These are phyloP conservation scores for Diarsia brunnea DNA, from an alignment of 2,888 invertebrate genomes.

Conservation along the genomic window DNA sequence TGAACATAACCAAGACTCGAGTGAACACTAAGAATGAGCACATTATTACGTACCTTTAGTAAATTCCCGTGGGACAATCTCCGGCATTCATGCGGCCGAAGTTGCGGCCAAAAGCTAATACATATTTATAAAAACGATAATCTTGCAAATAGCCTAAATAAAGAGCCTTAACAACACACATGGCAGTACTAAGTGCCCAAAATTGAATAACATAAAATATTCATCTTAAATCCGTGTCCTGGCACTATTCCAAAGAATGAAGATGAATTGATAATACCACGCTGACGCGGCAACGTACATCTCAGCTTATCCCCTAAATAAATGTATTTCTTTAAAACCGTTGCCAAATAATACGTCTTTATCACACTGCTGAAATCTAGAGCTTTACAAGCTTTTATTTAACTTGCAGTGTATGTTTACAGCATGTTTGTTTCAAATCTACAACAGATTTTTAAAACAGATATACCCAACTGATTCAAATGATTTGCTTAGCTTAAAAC, in stretches of 20 bases:
- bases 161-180: background rate
- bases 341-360: conserved; percentile 46
- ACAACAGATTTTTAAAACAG: too few relatives aligned
- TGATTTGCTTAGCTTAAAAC: too few relatives aligned
- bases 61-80: background rate
- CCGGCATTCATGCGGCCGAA: background rate
- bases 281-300: conserved; percentile 17
- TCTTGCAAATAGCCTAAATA: background rate
- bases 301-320: conserved; percentile 21
- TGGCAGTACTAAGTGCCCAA: conserved; percentile 1
- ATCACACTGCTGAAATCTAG: conserved; percentile 24
- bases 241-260: conserved; percentile 34
- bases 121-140: background rate
- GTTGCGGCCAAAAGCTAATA: background rate
- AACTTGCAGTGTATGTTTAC: too few relatives aligned
- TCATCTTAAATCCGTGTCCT: conserved; percentile 22
- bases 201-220: conserved; percentile 40
- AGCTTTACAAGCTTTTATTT: too few relatives aligned
- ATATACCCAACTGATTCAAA: too few relatives aligned
- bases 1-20: background rate
- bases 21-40: background rate
- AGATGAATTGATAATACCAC: conserved; percentile 46
- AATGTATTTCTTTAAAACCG: conserved; percentile 39
- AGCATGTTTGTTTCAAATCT: too few relatives aligned
- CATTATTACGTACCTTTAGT: background rate